Evolutionary conservation across 2,797 vertebrate species (phyloP).

Genomic region (Chaenodraco wilsoni): DNA sequence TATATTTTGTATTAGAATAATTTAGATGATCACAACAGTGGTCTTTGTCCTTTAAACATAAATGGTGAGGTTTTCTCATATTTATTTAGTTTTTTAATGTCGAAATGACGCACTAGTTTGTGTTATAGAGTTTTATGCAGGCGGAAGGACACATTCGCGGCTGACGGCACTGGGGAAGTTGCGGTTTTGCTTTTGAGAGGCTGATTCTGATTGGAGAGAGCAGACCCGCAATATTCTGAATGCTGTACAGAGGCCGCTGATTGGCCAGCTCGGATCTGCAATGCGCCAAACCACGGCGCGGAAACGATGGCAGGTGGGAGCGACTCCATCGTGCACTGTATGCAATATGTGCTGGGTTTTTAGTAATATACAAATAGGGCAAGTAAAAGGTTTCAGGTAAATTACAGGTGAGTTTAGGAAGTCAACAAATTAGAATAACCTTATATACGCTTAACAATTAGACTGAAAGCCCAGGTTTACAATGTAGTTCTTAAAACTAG

Average conservation of each 20-base stretch:
- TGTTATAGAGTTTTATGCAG: slow-evolving; percentile 63
- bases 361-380: not conserved
- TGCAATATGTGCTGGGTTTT: not conserved
- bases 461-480: not conserved
- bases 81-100: not conserved
- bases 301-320: slow-evolving; percentile 42
- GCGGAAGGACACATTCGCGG: slow-evolving; percentile 87
- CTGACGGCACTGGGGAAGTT: slow-evolving; percentile 71
- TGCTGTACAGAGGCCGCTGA: slow-evolving; percentile 62
- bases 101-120: slow-evolving; percentile 65
- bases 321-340: slow-evolving; percentile 1
- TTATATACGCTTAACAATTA: not conserved
- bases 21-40: not conserved
- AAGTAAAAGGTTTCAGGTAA: slow-evolving; percentile 20
- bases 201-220: slow-evolving; percentile 71
- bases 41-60: not conserved
- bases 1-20: not conserved
- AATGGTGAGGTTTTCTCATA: not conserved
- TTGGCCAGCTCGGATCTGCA: slow-evolving; percentile 84
- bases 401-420: slow-evolving; percentile 34
- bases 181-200: slow-evolving; percentile 71
- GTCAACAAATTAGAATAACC: accelerated
- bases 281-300: slow-evolving; percentile 84
- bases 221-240: slow-evolving; percentile 77
- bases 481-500: not conserved